Percentiles rank a stretch among this genome's conserved stretches.
Evolutionary conservation across 1,140 invertebrate genomes (phyloP).

Genomic region (Ephestia elutella): DNA sequence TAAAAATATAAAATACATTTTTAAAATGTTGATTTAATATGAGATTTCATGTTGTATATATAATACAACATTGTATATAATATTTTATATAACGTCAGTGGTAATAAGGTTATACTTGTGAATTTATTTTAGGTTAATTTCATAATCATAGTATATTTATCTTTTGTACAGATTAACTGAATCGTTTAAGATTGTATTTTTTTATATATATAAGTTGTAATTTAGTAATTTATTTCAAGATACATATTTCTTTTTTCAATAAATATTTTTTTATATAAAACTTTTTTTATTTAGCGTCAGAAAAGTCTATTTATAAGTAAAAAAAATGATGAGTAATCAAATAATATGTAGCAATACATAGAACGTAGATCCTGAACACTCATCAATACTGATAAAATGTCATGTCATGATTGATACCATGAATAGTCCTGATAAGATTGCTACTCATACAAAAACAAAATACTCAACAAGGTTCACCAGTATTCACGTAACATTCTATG

Average conservation of each 20-base stretch:
- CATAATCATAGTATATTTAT: background rate
- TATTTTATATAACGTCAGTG: too few species aligned
- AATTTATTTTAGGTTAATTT: background rate
- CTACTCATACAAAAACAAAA: background rate
- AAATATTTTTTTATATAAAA: background rate
- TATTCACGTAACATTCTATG: background rate
- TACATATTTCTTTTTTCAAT: background rate
- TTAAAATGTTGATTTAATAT: too few species aligned
- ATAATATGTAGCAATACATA: background rate
- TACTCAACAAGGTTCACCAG: background rate
- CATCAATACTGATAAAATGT: background rate
- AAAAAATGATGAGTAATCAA: background rate
- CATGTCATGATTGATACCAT: background rate
- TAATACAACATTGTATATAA: too few species aligned
- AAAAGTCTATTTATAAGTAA: background rate
- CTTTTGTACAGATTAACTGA: background rate
- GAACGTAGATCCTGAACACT: background rate
- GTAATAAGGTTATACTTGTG: background rate
- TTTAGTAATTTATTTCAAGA: background rate
- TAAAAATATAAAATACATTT: too few species aligned
- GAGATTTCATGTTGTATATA: too few species aligned
- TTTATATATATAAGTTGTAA: background rate
- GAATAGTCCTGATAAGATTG: slow-evolving; percentile 9
- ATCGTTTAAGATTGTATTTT: slow-evolving; percentile 1
- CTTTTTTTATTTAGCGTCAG: background rate